A percentile compares a stretch with the other conserved stretches of the same genome.
phyloP scores from a whole-genome alignment of 1,140 invertebrate species.

The Drosophila pectinifera region DNA sequence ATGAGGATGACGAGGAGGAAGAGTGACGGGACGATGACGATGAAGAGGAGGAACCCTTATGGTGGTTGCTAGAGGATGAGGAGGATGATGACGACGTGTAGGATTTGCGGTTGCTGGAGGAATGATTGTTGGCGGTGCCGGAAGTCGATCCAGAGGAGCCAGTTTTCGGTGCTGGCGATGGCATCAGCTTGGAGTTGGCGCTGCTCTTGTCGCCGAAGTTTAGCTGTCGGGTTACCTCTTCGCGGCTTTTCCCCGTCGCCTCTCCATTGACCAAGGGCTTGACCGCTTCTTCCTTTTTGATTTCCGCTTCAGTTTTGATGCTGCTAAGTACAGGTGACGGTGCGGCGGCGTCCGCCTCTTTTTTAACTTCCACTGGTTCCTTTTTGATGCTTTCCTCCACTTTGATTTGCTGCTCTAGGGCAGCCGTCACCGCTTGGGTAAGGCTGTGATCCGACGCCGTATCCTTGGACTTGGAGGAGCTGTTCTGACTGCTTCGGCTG shows the following conservation, averaged over 20 bases:
- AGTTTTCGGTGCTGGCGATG: constrained; percentile 70
- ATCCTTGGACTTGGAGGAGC: constrained; percentile 49
- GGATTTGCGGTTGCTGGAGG: constrained; percentile 60
- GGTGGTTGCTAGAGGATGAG: constrained; percentile 62
- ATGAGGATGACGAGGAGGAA: constrained; percentile 69
- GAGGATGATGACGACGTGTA: constrained; percentile 59
- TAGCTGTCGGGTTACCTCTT: constrained; percentile 76
- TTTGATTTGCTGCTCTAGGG: constrained; percentile 52
- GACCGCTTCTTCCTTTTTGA: constrained; percentile 56
- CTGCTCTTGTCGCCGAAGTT: constrained; percentile 51
- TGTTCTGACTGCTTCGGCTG: constrained; percentile 71
- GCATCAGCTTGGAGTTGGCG: constrained; percentile 63
- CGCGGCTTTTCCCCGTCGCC: constrained; percentile 61
- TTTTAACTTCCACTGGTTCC: constrained; percentile 28
- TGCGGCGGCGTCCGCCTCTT: not conserved
- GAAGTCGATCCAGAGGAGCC: constrained; percentile 27
- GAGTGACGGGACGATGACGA: constrained; percentile 64
- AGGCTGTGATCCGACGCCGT: constrained; percentile 28
- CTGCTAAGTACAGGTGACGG: constrained; percentile 25
- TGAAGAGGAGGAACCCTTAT: constrained; percentile 61
- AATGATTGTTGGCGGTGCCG: constrained; percentile 58
- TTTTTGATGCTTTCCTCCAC: constrained; percentile 37
- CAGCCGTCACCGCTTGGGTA: constrained; percentile 26
- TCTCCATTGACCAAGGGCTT: constrained; percentile 59
- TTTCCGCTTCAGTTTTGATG: constrained; percentile 59